phyloP scores from a whole-genome alignment of 2,888 invertebrate genomes.

The Platynereis dumerilii region DNA sequence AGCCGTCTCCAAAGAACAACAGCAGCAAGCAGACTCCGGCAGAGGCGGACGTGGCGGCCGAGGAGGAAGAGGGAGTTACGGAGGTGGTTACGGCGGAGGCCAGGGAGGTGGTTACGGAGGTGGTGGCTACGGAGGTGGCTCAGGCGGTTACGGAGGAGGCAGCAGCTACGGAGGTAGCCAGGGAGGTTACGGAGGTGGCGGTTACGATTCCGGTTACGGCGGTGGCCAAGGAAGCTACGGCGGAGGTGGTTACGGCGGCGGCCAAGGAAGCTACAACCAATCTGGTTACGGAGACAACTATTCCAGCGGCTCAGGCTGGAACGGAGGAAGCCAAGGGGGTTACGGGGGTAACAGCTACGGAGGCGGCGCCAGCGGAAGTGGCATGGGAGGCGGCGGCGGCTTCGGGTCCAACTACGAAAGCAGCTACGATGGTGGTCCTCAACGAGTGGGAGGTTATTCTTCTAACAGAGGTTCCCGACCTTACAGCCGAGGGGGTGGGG shows the following conservation, averaged over 20 bases:
- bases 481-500: neutral
- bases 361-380: neutral
- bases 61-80: neutral
- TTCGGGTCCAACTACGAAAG: constrained; percentile 13
- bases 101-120: neutral
- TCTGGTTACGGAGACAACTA: no score
- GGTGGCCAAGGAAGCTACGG: neutral
- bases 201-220: neutral
- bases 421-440: constrained; percentile 6
- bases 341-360: neutral
- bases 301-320: neutral
- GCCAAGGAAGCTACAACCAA: neutral
- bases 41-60: neutral
- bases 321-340: neutral
- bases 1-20: constrained; percentile 78
- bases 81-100: constrained; percentile 3
- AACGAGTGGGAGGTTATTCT: neutral
- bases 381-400: neutral
- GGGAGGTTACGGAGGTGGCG: neutral
- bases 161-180: neutral
- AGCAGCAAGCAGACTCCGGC: neutral
- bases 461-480: constrained; percentile 7
- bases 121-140: neutral
- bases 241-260: constrained; percentile 1
- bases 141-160: neutral